Evolutionary conservation across 2,888 invertebrate genomes (phyloP), one percentile per base, ranked within the genome.

Genomic region (Lampropteryx suffumata): DNA sequence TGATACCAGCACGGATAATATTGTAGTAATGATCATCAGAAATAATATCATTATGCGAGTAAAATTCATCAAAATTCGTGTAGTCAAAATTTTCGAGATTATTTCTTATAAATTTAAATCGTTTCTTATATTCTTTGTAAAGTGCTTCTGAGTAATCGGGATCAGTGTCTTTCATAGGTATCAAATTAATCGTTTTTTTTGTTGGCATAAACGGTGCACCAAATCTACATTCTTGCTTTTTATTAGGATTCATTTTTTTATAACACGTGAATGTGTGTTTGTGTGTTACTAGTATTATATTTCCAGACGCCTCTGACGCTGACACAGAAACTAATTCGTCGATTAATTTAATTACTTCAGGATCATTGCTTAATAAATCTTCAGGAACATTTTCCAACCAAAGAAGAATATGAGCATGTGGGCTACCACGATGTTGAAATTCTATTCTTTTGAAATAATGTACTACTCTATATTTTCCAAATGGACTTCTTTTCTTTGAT

Each of bases 331-430:
- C 55, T 62, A 71, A 63, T 44, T 57, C 36, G 42, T 71, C 65
- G 40, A 70, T 62, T 37, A 70, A 41, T 50, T 62, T 28, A 50
- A 65, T 65, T 41, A 17, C 72, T 73, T 55, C 8, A 17, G 17
- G 17, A 17, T 17, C 17, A 17, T 27, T 27, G 9, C 9, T 27
- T 9, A 27, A 27, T 27, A 27, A 27, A 27, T 27, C 9, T 6
- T 8, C 27, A 8, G 27, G 27, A 27, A 14, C 68, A 62, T 79
- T 70, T 2, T 76, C 62, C 11, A 81, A 59, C 80, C 81, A 82
- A 3, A 67, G 36, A 10, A 76, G 37, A 48, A 73, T 67, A 57
- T 76, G 69, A 17, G 72, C 70, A 63, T 68, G 76, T 10, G 74
- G 72, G 34, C 74, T 76, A 26, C 71, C 78, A 27, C 69, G 59